Percentiles rank a stretch among this genome's conserved stretches.
Evolutionary conservation across 2,113 vertebrate species (phyloP).

Genomic region (Channa maculata): DNA sequence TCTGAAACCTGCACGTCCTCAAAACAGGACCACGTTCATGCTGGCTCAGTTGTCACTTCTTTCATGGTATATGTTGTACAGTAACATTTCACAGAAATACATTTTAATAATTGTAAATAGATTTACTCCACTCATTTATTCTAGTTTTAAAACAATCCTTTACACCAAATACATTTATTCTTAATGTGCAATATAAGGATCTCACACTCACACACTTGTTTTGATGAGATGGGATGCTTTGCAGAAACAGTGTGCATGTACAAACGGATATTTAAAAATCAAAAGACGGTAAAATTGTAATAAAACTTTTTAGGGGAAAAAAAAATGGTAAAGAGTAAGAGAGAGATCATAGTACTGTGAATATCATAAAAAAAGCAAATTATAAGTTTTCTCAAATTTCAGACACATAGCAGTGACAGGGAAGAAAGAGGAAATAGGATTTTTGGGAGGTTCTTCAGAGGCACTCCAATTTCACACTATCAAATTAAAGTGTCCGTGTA

Average conservation of each 20-base stretch:
- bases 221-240: neutral
- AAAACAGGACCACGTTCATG: slow-evolving; percentile 34
- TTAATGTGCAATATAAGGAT: slow-evolving; percentile 7
- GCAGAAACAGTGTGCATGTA: slow-evolving; percentile 12
- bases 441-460: slow-evolving; percentile 69
- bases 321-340: slow-evolving; percentile 6
- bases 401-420: slow-evolving; percentile 40
- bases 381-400: slow-evolving; percentile 47
- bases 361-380: slow-evolving; percentile 50
- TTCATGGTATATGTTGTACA: slow-evolving; percentile 10
- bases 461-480: slow-evolving; percentile 74
- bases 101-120: neutral
- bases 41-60: slow-evolving; percentile 19
- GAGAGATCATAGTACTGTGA: slow-evolving; percentile 39
- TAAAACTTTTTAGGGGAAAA: slow-evolving; percentile 6
- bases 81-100: slow-evolving; percentile 8
- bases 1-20: slow-evolving; percentile 49
- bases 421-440: slow-evolving; percentile 62
- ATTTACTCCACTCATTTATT: neutral
- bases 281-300: slow-evolving; percentile 11
- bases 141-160: neutral
- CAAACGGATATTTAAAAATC: slow-evolving; percentile 9
- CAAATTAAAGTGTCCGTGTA: slow-evolving; percentile 75
- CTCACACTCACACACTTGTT: neutral
- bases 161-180: neutral